These are phyloP conservation scores for Kryptolebias ocellatus DNA, from an alignment of 2,797 vertebrate species.

Conservation along the genomic window DNA sequence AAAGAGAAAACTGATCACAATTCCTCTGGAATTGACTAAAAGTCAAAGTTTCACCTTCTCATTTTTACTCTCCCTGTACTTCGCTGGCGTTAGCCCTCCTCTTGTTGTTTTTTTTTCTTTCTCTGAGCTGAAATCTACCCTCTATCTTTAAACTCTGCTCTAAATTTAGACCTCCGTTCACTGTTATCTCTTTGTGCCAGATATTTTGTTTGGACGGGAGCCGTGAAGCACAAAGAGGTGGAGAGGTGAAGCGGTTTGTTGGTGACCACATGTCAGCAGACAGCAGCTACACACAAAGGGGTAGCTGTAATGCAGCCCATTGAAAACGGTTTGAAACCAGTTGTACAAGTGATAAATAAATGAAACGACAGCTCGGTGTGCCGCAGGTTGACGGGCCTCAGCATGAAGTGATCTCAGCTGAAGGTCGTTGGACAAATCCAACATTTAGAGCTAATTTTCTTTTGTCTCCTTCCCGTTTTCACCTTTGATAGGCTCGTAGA, in stretches of 20 bases:
- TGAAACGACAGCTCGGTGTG: neutral
- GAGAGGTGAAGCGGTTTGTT: neutral
- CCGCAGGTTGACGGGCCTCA: constrained; percentile 1
- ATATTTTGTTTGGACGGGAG: constrained; percentile 26
- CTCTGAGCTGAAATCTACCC: constrained; percentile 10
- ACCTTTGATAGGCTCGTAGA: neutral
- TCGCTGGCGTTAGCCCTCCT: no score
- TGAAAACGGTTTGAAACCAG: neutral
- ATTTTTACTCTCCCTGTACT: no score
- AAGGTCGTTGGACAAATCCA: constrained; percentile 13
- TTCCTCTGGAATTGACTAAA: no score
- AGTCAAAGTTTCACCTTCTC: no score
- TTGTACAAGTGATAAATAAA: neutral
- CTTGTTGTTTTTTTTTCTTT: no score
- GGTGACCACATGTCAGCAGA: neutral
- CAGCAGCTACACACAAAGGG: neutral
- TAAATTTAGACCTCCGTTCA: constrained; percentile 23
- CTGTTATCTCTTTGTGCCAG: constrained; percentile 19
- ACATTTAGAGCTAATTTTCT: neutral
- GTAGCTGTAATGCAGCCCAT: neutral
- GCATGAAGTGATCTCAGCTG: neutral
- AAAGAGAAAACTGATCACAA: no score
- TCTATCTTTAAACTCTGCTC: constrained; percentile 9
- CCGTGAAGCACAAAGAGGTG: constrained; percentile 6
- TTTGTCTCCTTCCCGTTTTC: constrained; percentile 2